Evolutionary conservation across 2,888 invertebrate species (phyloP), one percentile per base, ranked within the genome.

Genomic region (Tenthredo livida): DNA sequence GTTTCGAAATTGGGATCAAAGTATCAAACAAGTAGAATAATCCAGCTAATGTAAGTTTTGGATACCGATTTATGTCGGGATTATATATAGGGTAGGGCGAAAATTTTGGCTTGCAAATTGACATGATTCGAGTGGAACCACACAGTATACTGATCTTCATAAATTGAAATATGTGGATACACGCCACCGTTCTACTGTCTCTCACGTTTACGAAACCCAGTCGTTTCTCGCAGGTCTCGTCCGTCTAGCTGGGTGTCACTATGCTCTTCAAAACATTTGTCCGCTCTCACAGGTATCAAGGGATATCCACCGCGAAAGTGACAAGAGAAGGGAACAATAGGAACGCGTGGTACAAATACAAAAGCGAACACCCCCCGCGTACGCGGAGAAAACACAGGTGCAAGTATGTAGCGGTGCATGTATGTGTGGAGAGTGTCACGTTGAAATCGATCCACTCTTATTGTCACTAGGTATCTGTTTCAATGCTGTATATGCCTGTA

Each of bases 281-380:
- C 80, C 61, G 72, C 72, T 85, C 85, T 72, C 85, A 85, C 85
- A 85, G 72, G 85, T 85, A 85, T 85, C 85, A 85, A 85, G 85
- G 85, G 85, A 90, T 90, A 88, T 87, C 85, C 83, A 72, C 47
- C 86, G 86, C 40, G 47, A 61, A 67, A 80, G 67, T 83, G 88
- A 90, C 89, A 90, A 89, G 89, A 89, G 89, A 88, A 88, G 88
- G 87, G 90, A 88, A 90, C 90, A 90, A 90, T 90, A 86, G 90
- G 85, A 88, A 87, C 83, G 17, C 47, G 65, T 67, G 83, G n/a
- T 77, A 77, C 77, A 54, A 29, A 77, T 73, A 73, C 72, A 73
- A 73, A 43, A 43, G 72, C 72, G 72, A 73, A 43, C 43, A 21
- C 21, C 10, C 10, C 65, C 2, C 29, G 54, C 15, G 17, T 17